Evolutionary conservation across 64 coral and sea anemone species (phyloP).

Genomic region (Orbicella faveolata): DNA sequence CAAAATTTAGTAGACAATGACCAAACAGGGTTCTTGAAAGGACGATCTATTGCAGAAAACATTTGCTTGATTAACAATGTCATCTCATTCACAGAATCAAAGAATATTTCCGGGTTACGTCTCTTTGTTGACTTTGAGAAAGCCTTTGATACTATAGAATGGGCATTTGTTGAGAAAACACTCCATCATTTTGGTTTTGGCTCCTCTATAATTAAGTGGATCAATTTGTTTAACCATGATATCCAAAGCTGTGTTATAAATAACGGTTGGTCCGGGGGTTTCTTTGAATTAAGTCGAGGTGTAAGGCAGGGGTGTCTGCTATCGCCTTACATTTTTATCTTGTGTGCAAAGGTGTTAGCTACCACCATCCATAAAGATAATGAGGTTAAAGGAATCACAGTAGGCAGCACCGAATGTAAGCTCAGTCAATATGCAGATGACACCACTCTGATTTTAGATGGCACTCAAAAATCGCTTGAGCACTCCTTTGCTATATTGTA

Average conservation of each 20-base stretch:
- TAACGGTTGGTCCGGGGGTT: neutral
- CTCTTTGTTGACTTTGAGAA: no score
- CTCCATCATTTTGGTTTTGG: neutral
- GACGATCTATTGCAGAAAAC: no score
- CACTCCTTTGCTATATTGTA: neutral
- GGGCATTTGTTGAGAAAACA: no score
- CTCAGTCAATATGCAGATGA: conserved; percentile 21
- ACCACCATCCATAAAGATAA: neutral
- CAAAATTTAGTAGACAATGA: neutral
- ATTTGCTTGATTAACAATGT: no score
- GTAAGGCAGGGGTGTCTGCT: conserved; percentile 1
- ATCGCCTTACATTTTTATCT: neutral
- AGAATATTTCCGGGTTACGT: no score
- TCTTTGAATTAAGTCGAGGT: conserved; percentile 5
- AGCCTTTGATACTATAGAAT: no score
- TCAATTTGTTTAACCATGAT: no score
- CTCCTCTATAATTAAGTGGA: neutral
- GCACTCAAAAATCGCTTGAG: neutral
- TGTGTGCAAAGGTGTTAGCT: neutral
- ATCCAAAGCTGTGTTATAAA: conserved; percentile 1
- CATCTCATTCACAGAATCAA: no score
- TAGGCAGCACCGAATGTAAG: neutral
- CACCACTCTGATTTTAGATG: conserved; percentile 2
- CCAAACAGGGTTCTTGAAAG: no score
- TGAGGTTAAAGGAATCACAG: neutral